These are phyloP conservation scores for Piscicola geometra DNA, from an alignment of 2,888 invertebrate species.

Conservation along the genomic window DNA sequence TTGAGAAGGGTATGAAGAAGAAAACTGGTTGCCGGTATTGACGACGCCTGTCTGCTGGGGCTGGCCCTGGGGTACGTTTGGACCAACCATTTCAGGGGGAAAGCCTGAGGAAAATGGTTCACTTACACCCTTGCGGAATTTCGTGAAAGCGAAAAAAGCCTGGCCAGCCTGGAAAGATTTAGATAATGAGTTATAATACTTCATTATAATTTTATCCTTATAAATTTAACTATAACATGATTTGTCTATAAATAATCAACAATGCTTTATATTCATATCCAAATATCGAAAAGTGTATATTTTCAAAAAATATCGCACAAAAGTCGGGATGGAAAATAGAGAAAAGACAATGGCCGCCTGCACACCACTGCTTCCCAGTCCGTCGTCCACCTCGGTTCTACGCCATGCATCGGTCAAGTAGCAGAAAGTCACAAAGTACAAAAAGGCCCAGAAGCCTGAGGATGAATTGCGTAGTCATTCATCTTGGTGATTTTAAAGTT, in stretches of 20 bases:
- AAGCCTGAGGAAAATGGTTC: constrained; percentile 75
- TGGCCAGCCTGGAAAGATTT: constrained; percentile 72
- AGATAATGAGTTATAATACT: too few relatives aligned
- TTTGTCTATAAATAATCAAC: too few relatives aligned
- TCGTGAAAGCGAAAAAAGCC: constrained; percentile 87
- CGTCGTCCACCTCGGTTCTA: constrained; percentile 61
- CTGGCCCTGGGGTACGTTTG: constrained; percentile 3
- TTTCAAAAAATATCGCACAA: constrained; percentile 66
- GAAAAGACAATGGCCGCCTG: constrained; percentile 91
- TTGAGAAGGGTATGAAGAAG: constrained; percentile 30
- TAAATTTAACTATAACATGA: too few relatives aligned
- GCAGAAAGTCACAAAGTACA: constrained; percentile 92
- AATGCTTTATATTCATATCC: too few relatives aligned
- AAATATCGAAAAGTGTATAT: too few relatives aligned
- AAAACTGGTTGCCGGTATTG: constrained; percentile 13
- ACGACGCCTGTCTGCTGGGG: not conserved
- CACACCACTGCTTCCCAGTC: constrained; percentile 81
- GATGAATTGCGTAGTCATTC: too few relatives aligned
- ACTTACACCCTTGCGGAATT: constrained; percentile 83
- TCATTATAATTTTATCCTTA: too few relatives aligned
- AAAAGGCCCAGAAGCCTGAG: constrained; percentile 84
- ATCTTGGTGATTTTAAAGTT: too few relatives aligned
- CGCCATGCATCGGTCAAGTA: constrained; percentile 90
- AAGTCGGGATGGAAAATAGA: constrained; percentile 90
- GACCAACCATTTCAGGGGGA: constrained; percentile 32